These are phyloP conservation scores for Todiramphus saurophagus DNA, from an alignment of 2,113 vertebrate genomes.

Conservation along the genomic window DNA sequence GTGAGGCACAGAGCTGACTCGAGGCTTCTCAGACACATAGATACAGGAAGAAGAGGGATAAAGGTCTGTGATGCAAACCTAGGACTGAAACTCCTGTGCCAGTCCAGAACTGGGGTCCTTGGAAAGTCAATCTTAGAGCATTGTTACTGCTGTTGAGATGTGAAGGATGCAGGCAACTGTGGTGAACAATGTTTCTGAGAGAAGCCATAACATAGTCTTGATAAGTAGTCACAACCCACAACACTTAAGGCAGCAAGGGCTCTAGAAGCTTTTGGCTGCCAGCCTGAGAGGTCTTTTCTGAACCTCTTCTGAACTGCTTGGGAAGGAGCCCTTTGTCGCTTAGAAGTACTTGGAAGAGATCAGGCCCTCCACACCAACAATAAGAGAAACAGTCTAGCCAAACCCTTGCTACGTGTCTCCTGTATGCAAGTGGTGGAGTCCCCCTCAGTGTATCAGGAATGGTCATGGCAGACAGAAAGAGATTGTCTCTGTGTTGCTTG, in stretches of 20 bases:
- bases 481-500: accelerated
- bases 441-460: not conserved
- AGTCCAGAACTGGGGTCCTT: not conserved
- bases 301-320: not conserved
- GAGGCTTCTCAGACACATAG: not conserved
- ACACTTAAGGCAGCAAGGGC: not conserved
- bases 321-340: not conserved
- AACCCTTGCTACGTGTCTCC: accelerated
- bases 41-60: not conserved
- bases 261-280: not conserved
- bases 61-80: not conserved
- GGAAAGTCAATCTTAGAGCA: not conserved
- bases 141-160: not conserved
- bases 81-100: not conserved
- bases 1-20: not conserved
- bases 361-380: not conserved
- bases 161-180: not conserved
- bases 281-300: not conserved
- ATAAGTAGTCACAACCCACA: not conserved
- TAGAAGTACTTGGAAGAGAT: not conserved
- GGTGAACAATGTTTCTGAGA: not conserved
- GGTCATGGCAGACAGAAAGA: not conserved
- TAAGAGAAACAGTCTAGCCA: not conserved
- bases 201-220: not conserved
- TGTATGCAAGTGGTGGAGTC: not conserved